phyloP scores from a whole-genome alignment of 2,113 vertebrate species.

The Sturnira hondurensis region DNA sequence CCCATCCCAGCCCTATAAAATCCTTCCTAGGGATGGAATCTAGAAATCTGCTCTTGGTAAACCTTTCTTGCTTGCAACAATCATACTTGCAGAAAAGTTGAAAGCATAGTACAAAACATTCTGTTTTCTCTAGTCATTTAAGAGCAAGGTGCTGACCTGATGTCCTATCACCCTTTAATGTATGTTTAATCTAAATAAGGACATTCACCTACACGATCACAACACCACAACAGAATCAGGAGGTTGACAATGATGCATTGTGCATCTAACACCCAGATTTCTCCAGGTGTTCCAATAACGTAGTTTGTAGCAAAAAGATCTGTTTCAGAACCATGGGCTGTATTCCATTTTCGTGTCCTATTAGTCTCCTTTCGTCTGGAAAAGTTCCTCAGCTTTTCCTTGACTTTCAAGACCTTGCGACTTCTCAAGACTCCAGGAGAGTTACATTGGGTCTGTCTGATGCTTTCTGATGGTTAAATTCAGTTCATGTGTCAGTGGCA shows the following conservation, averaged over 20 bases:
- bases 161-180: neutral
- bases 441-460: slow-evolving; percentile 49
- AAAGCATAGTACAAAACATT: neutral
- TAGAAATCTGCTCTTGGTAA: neutral
- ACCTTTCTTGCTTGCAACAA: neutral
- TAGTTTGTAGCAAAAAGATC: neutral
- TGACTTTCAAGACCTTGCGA: slow-evolving; percentile 7
- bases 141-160: neutral
- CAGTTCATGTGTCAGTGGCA: neutral
- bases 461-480: slow-evolving; percentile 38
- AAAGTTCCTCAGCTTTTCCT: neutral
- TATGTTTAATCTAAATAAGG: neutral
- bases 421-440: slow-evolving; percentile 10
- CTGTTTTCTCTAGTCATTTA: neutral
- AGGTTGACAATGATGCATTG: neutral
- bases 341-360: neutral
- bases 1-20: neutral
- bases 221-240: neutral
- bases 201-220: neutral
- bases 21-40: neutral
- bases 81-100: neutral
- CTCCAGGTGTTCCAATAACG: neutral
- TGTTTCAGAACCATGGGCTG: neutral
- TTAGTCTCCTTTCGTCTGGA: neutral
- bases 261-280: neutral